Percentiles rank a stretch among this genome's conserved stretches.
Evolutionary conservation across 2,113 vertebrate species (phyloP).

Genomic region (Protobothrops flavoviridis): DNA sequence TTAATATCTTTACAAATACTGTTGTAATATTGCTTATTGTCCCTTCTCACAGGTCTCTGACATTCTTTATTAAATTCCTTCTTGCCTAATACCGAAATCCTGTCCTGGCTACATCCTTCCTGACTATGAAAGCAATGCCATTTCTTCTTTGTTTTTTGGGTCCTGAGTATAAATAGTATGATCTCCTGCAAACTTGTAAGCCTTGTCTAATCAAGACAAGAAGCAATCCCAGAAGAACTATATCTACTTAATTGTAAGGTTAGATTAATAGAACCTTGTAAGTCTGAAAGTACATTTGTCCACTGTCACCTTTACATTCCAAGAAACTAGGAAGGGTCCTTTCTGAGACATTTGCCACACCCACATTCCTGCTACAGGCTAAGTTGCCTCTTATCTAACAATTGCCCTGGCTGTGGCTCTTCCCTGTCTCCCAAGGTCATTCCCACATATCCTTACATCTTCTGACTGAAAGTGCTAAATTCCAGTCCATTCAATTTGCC

Average conservation of each 20-base stretch:
- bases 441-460: neutral
- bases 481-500: neutral
- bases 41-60: neutral
- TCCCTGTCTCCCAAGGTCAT: neutral
- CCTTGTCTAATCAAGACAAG: neutral
- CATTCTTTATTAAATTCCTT: neutral
- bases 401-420: neutral
- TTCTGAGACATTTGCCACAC: neutral
- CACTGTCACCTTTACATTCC: neutral
- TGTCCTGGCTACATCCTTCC: neutral
- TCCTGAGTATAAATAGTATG: neutral
- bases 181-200: neutral
- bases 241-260: neutral
- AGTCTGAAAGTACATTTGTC: neutral
- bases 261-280: neutral
- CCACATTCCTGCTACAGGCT: neutral
- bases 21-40: neutral
- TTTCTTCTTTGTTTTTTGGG: neutral
- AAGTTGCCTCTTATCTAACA: neutral
- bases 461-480: neutral
- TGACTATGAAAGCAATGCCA: neutral
- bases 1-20: neutral
- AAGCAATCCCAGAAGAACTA: neutral
- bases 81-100: neutral
- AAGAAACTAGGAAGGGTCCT: neutral